Evolutionary conservation across 2,888 invertebrate genomes (phyloP).

Genomic region (Drosophila pseudotakahashii): DNA sequence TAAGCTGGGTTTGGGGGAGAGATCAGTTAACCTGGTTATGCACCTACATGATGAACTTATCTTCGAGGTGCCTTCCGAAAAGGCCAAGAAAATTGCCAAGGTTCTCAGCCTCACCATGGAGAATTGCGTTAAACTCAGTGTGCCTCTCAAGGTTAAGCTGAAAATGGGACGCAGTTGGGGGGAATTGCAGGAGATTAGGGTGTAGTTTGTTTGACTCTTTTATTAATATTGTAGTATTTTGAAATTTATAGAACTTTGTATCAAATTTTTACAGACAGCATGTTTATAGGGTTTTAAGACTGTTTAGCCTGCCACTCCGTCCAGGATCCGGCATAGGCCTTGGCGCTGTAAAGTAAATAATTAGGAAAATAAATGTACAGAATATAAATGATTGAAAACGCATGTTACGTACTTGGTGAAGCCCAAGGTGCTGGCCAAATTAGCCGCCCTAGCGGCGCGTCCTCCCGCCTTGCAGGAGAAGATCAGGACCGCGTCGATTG

Average conservation of each 20-base stretch:
- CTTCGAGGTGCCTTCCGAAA: constrained; percentile 91
- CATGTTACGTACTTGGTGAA: constrained; percentile 78
- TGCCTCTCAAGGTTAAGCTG: constrained; percentile 95
- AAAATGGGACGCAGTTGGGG: constrained; percentile 94
- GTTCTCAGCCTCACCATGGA: constrained; percentile 93
- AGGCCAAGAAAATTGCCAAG: constrained; percentile 86
- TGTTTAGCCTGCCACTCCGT: constrained; percentile 83
- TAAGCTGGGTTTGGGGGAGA: constrained; percentile 77
- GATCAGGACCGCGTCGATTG: constrained; percentile 86
- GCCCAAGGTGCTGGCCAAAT: constrained; percentile 83
- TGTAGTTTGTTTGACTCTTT: constrained; percentile 19
- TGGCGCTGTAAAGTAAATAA: constrained; percentile 71
- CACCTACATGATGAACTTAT: constrained; percentile 98
- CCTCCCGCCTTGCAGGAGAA: constrained; percentile 90
- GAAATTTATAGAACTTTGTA: constrained; percentile 21
- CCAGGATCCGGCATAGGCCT: constrained; percentile 84
- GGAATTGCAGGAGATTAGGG: constrained; percentile 73
- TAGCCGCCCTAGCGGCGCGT: constrained; percentile 88
- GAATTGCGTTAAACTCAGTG: constrained; percentile 88
- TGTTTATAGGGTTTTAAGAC: constrained; percentile 16
- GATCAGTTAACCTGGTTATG: constrained; percentile 89
- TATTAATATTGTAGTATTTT: constrained; percentile 41
- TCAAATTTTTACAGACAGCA: constrained; percentile 30
- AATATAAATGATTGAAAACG: not conserved
- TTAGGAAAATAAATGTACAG: constrained; percentile 29